These are phyloP conservation scores for Pseudochaenichthys georgianus DNA, from an alignment of 2,797 vertebrate genomes.

Conservation along the genomic window DNA sequence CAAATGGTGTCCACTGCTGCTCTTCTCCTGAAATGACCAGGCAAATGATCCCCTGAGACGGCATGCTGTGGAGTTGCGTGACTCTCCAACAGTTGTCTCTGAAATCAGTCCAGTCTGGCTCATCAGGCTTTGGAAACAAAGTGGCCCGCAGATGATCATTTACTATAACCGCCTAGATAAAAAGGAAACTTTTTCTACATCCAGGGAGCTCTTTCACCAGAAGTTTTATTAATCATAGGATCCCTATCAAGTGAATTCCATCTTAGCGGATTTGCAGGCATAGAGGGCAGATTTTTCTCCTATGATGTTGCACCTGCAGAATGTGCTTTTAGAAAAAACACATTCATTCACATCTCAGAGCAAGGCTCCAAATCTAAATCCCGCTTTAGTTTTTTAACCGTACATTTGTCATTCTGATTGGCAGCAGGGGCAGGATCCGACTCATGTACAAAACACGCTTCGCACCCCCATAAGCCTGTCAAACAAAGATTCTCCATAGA, in stretches of 20 bases:
- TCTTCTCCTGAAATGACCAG: conserved; percentile 42
- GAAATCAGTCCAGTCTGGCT: conserved; percentile 71
- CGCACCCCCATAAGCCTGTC: conserved; percentile 79
- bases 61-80: conserved; percentile 60
- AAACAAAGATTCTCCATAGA: conserved; percentile 73
- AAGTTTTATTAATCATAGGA: conserved; percentile 56
- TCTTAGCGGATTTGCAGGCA: conserved; percentile 31
- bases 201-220: conserved; percentile 18
- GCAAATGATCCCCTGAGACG: conserved; percentile 48
- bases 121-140: conserved; percentile 58
- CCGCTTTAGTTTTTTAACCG: background rate
- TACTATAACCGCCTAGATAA: conserved; percentile 53
- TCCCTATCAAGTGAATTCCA: conserved; percentile 53
- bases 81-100: conserved; percentile 69
- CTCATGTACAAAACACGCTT: conserved; percentile 61
- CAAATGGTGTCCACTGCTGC: conserved; percentile 34
- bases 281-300: conserved; percentile 44
- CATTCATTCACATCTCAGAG: conserved; percentile 20
- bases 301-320: conserved; percentile 66
- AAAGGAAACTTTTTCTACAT: conserved; percentile 49
- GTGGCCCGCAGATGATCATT: conserved; percentile 56
- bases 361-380: conserved; percentile 38
- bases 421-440: conserved; percentile 51
- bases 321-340: conserved; percentile 12
- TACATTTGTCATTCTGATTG: conserved; percentile 42